These are phyloP conservation scores for Bergia sp. DNA, from an alignment of 92 coral and sea anemone genomes.

Conservation along the genomic window DNA sequence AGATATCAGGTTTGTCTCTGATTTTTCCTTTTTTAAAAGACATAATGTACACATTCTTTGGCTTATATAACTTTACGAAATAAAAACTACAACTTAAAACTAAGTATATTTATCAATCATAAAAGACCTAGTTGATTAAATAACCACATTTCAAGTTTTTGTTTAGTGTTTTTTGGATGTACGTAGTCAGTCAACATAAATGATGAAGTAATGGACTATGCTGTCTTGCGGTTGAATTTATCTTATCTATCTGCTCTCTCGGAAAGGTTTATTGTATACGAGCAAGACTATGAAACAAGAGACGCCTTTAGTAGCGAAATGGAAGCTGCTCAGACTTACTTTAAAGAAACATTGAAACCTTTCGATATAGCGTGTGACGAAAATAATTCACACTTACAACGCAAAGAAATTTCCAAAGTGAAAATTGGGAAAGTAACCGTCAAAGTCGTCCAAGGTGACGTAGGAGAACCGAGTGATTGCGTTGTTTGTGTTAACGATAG, in stretches of 20 bases:
- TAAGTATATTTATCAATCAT: too few relatives aligned
- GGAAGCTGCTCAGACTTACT: neutral
- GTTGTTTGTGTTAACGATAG: neutral
- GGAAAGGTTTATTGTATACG: neutral
- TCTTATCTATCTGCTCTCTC: neutral
- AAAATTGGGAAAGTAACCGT: neutral
- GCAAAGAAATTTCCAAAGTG: constrained; percentile 1
- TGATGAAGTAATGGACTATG: too few relatives aligned
- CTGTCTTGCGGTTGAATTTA: neutral
- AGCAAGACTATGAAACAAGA: neutral
- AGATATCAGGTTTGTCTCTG: neutral
- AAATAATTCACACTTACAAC: neutral
- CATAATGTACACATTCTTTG: too few relatives aligned
- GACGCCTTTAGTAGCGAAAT: neutral
- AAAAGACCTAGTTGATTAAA: too few relatives aligned
- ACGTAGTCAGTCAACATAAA: too few relatives aligned
- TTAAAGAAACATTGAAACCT: neutral
- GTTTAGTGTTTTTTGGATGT: too few relatives aligned
- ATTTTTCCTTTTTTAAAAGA: too few relatives aligned
- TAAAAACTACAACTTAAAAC: too few relatives aligned
- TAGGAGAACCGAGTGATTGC: neutral
- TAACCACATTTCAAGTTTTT: too few relatives aligned
- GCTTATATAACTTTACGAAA: too few relatives aligned
- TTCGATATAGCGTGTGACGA: neutral
- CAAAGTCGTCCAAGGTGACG: neutral